phyloP scores from a whole-genome alignment of 2,888 invertebrate species.

The Aporophyla nigra region DNA sequence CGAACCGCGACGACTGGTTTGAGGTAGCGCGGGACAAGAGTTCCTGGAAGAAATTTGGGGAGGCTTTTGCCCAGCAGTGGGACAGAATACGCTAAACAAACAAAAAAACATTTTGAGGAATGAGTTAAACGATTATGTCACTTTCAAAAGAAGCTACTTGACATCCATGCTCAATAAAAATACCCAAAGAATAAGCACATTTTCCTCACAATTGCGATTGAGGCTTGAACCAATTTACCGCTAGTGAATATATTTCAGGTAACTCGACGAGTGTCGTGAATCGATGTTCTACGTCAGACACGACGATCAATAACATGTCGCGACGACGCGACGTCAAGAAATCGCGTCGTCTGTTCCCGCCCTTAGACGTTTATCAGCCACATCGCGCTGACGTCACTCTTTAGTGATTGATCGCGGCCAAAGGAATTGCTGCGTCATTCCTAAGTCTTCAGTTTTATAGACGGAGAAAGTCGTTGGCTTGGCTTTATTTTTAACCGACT shows the following conservation, averaged over 20 bases:
- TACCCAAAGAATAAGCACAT: neutral
- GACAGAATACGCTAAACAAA: no score
- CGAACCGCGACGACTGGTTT: no score
- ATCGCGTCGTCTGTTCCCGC: constrained; percentile 37
- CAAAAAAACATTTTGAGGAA: no score
- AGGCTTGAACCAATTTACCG: neutral
- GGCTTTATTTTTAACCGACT: constrained; percentile 18
- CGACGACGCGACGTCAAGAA: constrained; percentile 22
- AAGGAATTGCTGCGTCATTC: constrained; percentile 52
- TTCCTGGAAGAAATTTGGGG: no score
- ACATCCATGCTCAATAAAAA: no score
- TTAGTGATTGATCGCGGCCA: constrained; percentile 60
- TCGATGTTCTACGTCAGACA: constrained; percentile 34
- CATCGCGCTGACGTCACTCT: constrained; percentile 55
- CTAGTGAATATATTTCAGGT: neutral
- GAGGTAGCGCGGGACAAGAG: no score
- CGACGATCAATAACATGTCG: constrained; percentile 24
- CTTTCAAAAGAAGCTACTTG: no score
- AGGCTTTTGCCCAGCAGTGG: no score
- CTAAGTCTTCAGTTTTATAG: constrained; percentile 36
- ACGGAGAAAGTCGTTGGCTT: constrained; percentile 11
- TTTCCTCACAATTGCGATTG: neutral
- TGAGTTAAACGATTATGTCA: no score
- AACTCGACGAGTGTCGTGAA: constrained; percentile 13
- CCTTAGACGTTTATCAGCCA: constrained; percentile 52